Evolutionary conservation across 2,888 invertebrate species (phyloP), one percentile per base, ranked within the genome.

Genomic region (Apodemia mormo): DNA sequence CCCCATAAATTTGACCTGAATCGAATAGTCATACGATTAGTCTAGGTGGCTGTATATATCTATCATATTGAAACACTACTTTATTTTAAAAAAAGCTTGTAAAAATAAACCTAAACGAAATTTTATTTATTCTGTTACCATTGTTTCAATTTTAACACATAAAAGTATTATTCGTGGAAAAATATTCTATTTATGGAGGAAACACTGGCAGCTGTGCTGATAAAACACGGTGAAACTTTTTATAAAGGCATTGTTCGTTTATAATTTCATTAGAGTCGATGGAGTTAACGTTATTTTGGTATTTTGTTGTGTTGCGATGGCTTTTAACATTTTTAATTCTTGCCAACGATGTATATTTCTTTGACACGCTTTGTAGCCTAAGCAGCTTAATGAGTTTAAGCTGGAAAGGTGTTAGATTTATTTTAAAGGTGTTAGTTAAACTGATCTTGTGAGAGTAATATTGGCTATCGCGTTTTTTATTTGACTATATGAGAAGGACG

Each of bases 241-340:
- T 33, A 45, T 45, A 45, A 58, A 58, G 29, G 10, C 30, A 58
- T 33, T 58, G 58, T 58, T 29, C 58, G 58, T 30, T 58, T 58
- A 33, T 58, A 58, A 58, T 58, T 58, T 58, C 58, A 30, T 58
- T 30, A 58, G 12, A 58, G 58, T 29, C 30, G 58, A 58, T 58
- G 33, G 5, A 58, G 9, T 58, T 58, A 40, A 40, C 40, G 30
- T 30, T 58, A 14, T 49, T 49, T 49, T 14, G 49, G 49, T 49
- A 5, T 0, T 49, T 5, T 5, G 6, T 14, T 12, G 14, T 14
- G 49, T 49, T 1, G 49, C 14, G 2, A 14, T 49, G 49, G 14
- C 14, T 49, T 14, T 2, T 49, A 49, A 49, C 4, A 14, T 49
- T 40, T 8, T 40, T 40, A 40, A 9, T 9, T 9, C 9, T 8